Evolutionary conservation across 2,888 invertebrate genomes (phyloP), one percentile per base, ranked within the genome.

Genomic region (Acheta domesticus): DNA sequence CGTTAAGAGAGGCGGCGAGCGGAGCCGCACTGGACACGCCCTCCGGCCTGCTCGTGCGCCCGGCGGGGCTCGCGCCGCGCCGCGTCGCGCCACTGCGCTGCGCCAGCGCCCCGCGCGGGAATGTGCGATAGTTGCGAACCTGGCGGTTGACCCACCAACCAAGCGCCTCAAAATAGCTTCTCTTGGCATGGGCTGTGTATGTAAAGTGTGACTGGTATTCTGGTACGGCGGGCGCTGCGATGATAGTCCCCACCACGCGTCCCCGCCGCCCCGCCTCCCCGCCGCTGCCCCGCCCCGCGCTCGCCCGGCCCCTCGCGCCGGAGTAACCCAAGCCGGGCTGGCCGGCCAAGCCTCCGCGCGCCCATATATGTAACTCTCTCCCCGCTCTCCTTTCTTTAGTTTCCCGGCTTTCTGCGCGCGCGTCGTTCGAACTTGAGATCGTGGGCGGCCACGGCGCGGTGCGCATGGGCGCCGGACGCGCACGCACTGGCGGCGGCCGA

Each of bases 291-390:
- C 76, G 76, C n/a, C 36, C 48, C 21, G 12, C 76, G 76, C n/a
- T 11, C 16, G 36, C 77, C n/a, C 48, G 77, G 16, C 12, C 14
- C n/a, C 74, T 78, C 49, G 62, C 62, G 14, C 62, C 62, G 11
- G 76, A 50, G 79, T 79, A 79, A 79, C 79, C 50, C 62, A 20
- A 48, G 20, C 79, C 62, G 76, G 76, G 76, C 21, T 23, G 76
- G n/a, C 76, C n/a, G 20, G 23, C 48, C 62, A 76, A 76, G 62
- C 76, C 76, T 79, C 48, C 50, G 76, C 76, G 80, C 77, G 73
- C 76, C 81, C 81, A 80, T 81, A 81, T 81, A 81, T 80, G 81
- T 81, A 81, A 81, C 77, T 81, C 77, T 75, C 77, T 75, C 79
- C 75, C 75, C 74, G 74, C 74, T 49, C 49, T 75, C 80, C 80